Percentiles rank a stretch among this genome's conserved stretches.
These are phyloP conservation scores for Pyrocephalus nanus DNA, from an alignment of 2,797 vertebrate genomes.

Conservation along the genomic window DNA sequence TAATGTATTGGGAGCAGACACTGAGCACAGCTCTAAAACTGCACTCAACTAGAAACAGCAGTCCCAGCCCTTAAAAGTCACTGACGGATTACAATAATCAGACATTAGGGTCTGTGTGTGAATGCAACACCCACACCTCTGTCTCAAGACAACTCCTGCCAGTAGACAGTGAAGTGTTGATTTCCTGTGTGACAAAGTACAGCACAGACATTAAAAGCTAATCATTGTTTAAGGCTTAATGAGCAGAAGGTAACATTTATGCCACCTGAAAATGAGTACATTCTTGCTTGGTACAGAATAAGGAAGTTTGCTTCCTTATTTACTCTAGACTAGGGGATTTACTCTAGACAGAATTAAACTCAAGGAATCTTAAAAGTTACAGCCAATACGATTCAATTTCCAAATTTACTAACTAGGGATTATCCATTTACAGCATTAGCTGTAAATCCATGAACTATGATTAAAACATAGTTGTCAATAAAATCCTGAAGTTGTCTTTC, in stretches of 20 bases:
- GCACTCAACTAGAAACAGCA: not conserved
- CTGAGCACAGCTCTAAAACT: not conserved
- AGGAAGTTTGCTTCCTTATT: not conserved
- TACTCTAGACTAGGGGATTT: not conserved
- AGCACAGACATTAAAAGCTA: not conserved
- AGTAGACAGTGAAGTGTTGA: not conserved
- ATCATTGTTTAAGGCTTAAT: not conserved
- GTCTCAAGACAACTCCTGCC: not conserved
- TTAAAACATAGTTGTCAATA: not conserved
- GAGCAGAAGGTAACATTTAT: not conserved
- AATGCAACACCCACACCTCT: not conserved
- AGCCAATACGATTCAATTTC: not conserved
- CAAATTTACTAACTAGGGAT: not conserved
- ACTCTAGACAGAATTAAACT: not conserved
- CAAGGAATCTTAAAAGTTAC: not conserved
- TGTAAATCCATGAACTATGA: not conserved
- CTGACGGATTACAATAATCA: not conserved
- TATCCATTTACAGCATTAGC: not conserved
- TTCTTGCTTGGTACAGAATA: not conserved
- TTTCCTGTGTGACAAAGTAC: not conserved
- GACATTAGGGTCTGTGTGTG: not conserved
- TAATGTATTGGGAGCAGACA: not conserved
- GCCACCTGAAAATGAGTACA: not conserved
- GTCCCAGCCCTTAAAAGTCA: not conserved
- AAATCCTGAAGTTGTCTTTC: not conserved